These are phyloP conservation scores for Brienomyrus brachyistius DNA, from an alignment of 2,113 vertebrate species.

Conservation along the genomic window DNA sequence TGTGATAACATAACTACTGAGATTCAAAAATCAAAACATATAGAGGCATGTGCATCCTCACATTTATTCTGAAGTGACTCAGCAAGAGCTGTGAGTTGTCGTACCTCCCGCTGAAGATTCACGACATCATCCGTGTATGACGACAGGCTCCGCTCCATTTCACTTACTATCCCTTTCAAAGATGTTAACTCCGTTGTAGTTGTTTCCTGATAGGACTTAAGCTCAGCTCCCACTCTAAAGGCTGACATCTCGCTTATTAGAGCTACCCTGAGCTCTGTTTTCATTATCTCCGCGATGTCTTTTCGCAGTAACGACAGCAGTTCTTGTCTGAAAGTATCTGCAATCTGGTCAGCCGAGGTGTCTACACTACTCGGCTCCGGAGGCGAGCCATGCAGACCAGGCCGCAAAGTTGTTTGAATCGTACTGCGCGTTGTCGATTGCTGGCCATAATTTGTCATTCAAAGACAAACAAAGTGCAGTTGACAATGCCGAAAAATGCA, in stretches of 20 bases:
- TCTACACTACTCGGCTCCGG: not conserved
- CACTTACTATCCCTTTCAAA: no score
- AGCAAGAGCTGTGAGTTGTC: not conserved
- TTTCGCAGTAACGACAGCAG: not conserved
- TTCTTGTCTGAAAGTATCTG: not conserved
- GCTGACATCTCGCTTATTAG: no score
- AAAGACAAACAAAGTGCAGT: no score
- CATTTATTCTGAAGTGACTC: not conserved
- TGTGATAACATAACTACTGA: no score
- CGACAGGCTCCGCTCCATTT: no score
- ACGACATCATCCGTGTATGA: not conserved
- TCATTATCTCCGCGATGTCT: not conserved
- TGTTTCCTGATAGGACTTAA: no score
- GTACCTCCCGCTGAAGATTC: not conserved
- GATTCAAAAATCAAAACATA: no score
- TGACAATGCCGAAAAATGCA: no score
- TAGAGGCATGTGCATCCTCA: no score
- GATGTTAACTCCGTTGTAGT: no score
- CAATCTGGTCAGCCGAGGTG: not conserved
- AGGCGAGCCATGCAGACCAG: not conserved
- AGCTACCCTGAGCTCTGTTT: not conserved
- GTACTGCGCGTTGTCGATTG: not conserved
- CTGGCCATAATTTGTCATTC: no score
- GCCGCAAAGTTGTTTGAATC: not conserved
- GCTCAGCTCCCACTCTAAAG: no score